Evolutionary conservation across 1,140 invertebrate genomes (phyloP), one percentile per base, ranked within the genome.

Genomic region (Homalodisca vitripennis): DNA sequence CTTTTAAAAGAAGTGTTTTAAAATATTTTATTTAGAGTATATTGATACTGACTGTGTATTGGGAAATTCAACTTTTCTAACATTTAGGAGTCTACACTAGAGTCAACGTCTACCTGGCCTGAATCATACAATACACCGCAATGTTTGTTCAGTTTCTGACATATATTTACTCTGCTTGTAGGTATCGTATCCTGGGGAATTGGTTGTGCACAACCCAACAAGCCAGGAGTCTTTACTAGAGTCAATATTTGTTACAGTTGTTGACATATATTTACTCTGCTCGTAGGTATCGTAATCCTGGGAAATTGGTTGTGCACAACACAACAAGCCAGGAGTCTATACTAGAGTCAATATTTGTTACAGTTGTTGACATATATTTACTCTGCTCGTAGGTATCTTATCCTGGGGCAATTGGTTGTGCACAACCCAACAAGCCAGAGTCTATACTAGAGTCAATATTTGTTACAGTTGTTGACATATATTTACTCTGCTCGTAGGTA

Each of bases 401-500:
- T n/a, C n/a, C n/a, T n/a, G n/a, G 91, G 89, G 93, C 92, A 0
- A 81, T 87, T 32, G 89, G 90, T 0, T 92, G 91, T 75, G 91
- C 87, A 0, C 79, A 87, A 64, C n/a, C n/a, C 87, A 87, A 88
- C 60, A 87, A 87, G 68, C 91, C 91, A 0, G 91, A 3, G 86
- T 93, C 3, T 93, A 92, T 73, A 91, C 90, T 0, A 85, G 87
- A 73, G 48, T 51, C 48, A 84, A 82, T 0, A 84, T 22, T 12
- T n/a, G n/a, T 41, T 46, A 41, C 27, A 14, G 20, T 34, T 67
- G 27, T 70, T 68, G 41, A 48, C 22, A 20, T 51, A 20, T 30
- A 13, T 34, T 66, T 48, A 32, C 31, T 68, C n/a, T 31, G 10
- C 26, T 72, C 69, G 12, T 57, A 84, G 86, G 85, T 26, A 82